Percentiles rank a stretch among this genome's conserved stretches.
Conservation (phyloP, 2,888 invertebrate genomes). For the Drosophila sordidapex region DNA sequence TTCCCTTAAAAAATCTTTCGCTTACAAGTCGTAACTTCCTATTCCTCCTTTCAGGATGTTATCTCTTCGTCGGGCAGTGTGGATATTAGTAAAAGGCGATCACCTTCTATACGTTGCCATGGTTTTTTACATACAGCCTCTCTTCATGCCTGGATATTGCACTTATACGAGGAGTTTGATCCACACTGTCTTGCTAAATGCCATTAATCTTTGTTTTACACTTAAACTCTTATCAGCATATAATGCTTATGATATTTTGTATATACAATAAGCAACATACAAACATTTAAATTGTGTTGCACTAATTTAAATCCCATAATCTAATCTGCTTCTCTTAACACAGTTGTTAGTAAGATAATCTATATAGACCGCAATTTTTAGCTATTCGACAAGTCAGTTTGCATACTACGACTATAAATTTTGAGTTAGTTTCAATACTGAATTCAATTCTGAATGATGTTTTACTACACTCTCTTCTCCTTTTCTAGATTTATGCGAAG, state of each 20-base stretch:
- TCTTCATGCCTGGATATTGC: neutral
- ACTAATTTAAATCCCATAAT: neutral
- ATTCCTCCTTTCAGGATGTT: neutral
- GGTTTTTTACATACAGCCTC: neutral
- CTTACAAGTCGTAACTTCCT: neutral
- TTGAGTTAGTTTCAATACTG: constrained; percentile 19
- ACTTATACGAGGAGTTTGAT: neutral
- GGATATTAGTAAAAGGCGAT: neutral
- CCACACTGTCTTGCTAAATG: neutral
- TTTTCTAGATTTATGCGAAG: constrained; percentile 55
- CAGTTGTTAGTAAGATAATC: neutral
- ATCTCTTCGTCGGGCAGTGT: neutral
- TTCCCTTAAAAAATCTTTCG: neutral
- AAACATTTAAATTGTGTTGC: neutral
- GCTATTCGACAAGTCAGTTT: neutral
- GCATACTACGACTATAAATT: neutral
- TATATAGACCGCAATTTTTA: constrained; percentile 88
- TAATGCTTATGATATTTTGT: neutral
- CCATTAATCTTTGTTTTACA: neutral
- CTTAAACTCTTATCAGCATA: neutral
- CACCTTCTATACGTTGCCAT: neutral
- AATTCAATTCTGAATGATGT: neutral
- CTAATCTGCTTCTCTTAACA: neutral
- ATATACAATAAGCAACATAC: neutral
- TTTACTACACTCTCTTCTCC: neutral